Base-by-base conservation (phyloP, 2,113 vertebrate species). In the Calonectris borealis region DNA sequence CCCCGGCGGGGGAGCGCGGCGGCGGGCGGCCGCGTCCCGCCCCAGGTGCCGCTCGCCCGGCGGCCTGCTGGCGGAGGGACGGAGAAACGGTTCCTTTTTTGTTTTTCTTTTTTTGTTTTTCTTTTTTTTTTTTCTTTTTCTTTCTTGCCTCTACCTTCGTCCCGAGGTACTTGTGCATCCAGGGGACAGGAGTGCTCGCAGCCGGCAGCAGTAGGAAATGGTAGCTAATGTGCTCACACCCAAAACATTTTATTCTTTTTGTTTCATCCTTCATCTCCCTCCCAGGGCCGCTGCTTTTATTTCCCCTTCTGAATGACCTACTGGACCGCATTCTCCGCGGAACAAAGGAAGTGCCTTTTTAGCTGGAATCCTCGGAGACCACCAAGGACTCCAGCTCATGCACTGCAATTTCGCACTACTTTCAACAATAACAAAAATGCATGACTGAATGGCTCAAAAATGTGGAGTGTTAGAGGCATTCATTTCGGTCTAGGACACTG, bases 271-370 rank as follows among this genome's bases (percentile, higher is more conserved):
- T 97, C 97, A 93, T 97, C 97, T 98, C 96, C 97, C 95, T 97
- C 97, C 96, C 97, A 97, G 97, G 96, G 97, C 97, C 96, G 96
- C 97, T 97, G 98, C 98, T 98, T 98, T 98, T 98, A 98, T 98
- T 98, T 98, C 98, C 97, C 97, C 94, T 97, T 97, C 98, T 98
- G 97, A 98, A 98, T 98, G 98, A 98, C 98, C 98, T 98, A 98
- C 98, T 98, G 98, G 98, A 98, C 98, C 95, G 98, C 98, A 98
- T 99, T 99, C 98, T 99, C 98, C 98, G 95, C 97, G 97, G 98
- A 99, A 99, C 99, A 99, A 99, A 99, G 98, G 98, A 98, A 97
- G 97, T 98, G 98, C 98, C 98, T 98, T 98, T 98, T 98, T 97
- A 98, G 98, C 97, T 97, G 94, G 98, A 99, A 98, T 99, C 99